Evolutionary conservation across 2,888 invertebrate genomes (phyloP).

Genomic region (Eilema depressum): DNA sequence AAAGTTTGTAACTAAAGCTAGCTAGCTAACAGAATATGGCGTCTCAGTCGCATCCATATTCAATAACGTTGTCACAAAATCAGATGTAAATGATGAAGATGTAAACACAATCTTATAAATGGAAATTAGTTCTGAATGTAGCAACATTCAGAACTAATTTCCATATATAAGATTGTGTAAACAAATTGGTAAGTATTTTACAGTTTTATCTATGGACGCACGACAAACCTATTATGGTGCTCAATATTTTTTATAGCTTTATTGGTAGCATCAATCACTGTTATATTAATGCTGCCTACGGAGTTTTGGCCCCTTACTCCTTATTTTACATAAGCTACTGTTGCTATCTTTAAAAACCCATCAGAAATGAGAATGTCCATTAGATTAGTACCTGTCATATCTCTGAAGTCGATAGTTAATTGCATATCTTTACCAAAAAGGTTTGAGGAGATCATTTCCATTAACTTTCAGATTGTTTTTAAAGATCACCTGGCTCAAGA

Average conservation of each 20-base stretch:
- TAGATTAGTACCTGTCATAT: background rate
- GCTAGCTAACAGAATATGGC: background rate
- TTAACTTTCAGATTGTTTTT: too few relatives aligned
- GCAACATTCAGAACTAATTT: constrained; percentile 1
- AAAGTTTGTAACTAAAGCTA: constrained; percentile 9
- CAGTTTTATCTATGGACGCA: background rate
- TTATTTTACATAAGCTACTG: background rate
- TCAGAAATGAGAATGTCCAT: background rate
- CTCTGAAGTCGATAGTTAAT: background rate
- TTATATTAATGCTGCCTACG: constrained; percentile 9
- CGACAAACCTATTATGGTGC: constrained; percentile 20
- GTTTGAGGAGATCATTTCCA: too few relatives aligned
- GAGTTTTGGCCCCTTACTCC: background rate
- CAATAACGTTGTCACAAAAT: background rate
- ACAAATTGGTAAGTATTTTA: constrained; percentile 24
- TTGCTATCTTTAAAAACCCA: background rate
- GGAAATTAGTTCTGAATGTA: too few relatives aligned
- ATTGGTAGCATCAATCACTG: constrained; percentile 18
- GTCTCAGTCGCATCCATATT: background rate
- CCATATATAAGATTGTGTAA: constrained; percentile 18
- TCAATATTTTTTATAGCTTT: constrained; percentile 24
- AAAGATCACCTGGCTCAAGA: too few relatives aligned
- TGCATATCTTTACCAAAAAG: background rate
- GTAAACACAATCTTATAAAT: too few relatives aligned
- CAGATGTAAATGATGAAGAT: too few relatives aligned